phyloP scores from a whole-genome alignment of 2,797 vertebrate genomes.

The Natrix natrix region DNA sequence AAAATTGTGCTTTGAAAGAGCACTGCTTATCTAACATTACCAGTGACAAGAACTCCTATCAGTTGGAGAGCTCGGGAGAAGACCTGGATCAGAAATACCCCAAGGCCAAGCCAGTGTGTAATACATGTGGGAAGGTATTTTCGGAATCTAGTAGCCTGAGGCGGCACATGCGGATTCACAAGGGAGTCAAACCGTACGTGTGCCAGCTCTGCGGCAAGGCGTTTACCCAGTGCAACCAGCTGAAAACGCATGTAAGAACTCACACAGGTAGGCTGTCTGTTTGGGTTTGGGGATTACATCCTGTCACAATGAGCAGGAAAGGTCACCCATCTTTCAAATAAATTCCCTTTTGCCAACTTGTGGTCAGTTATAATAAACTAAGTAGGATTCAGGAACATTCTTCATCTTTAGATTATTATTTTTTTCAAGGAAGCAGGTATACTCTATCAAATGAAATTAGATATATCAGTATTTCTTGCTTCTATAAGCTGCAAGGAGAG shows the following conservation, averaged over 20 bases:
- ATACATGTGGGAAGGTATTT: slow-evolving; percentile 88
- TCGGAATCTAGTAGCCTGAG: slow-evolving; percentile 95
- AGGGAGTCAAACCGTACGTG: slow-evolving; percentile 92
- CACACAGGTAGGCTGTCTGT: slow-evolving; percentile 86
- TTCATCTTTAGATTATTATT: neutral
- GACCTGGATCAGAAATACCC: slow-evolving; percentile 75
- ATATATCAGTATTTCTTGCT: neutral
- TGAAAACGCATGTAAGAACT: slow-evolving; percentile 96
- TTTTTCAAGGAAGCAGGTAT: neutral
- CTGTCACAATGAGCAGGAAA: neutral
- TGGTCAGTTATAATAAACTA: neutral
- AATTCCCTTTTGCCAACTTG: neutral
- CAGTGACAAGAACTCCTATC: slow-evolving; percentile 66
- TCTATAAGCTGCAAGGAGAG: neutral
- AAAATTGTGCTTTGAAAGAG: slow-evolving; percentile 70
- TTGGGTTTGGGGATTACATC: slow-evolving; percentile 4
- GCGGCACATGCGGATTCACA: slow-evolving; percentile 96
- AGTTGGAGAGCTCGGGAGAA: slow-evolving; percentile 65
- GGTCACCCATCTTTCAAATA: neutral
- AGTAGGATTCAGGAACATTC: neutral
- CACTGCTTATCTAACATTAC: slow-evolving; percentile 73
- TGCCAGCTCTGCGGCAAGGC: slow-evolving; percentile 94
- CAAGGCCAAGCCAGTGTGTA: slow-evolving; percentile 84
- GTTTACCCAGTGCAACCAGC: slow-evolving; percentile 95
- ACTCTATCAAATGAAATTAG: neutral